Base-by-base conservation (phyloP, 2,797 vertebrate species). In the Microctenopoma stevenorrisi region DNA sequence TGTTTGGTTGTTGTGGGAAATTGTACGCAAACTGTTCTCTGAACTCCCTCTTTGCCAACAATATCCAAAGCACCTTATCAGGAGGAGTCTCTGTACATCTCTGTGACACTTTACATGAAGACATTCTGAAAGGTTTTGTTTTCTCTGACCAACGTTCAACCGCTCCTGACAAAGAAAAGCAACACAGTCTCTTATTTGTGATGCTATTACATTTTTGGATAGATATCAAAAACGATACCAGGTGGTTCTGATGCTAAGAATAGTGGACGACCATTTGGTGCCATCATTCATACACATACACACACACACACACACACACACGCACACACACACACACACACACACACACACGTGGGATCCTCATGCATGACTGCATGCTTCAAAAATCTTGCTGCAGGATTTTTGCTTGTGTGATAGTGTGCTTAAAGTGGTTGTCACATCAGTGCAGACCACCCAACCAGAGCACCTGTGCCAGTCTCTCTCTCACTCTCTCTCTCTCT, bases 381-480 rank as follows among this genome's bases (percentile, higher is more conserved):
- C 40, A 72, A 66, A 65, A 44, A 58, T 38, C 37, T 12, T 2
- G 37, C 37, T 11, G 37, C 37, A 38, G 37, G 37, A 38, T 22
- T 66, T 2, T 40, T 42, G 38, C 38, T 25, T 22, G 40, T 26
- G 60, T 53, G 47, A 25, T 0, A 14, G 38, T n/a, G 48, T 48
- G 38, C 51, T 25, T 56, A 16, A 11, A 30, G 11, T 40, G 9
- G 18, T 50, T 30, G 26, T 57, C 7, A 2, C 35, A 55, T 72
- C 65, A 52, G 26, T 56, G 63, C 56, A 44, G 82, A 87, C 91
- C 88, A 88, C 90, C 90, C 85, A 90, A 73, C 67, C 47, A 18
- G 33, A 44, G 65, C 86, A 90, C 80, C 84, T 88, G 85, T 86
- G 74, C 22, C 22, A 22, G 22, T 22, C 22, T 22, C 22, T 22